A percentile compares a stretch with the other conserved stretches of the same genome.
phyloP scores from a whole-genome alignment of 23 tunicate genomes.

The Styela plicata region DNA sequence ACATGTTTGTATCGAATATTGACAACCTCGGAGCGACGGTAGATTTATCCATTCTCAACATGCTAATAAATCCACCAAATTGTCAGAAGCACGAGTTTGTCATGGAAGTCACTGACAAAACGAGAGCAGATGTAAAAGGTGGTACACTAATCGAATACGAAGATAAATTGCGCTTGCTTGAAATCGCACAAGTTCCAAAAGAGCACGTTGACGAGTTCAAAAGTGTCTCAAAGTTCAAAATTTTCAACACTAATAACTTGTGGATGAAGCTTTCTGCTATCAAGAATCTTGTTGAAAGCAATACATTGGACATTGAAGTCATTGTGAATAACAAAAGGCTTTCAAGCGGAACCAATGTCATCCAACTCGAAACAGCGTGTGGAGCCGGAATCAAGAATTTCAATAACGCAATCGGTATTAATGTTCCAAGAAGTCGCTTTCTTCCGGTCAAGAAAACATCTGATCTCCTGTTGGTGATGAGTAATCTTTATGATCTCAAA shows the following conservation, averaged over 20 bases:
- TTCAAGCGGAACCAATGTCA: conserved; percentile 89
- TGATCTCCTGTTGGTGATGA: conserved; percentile 90
- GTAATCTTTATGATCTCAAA: conserved; percentile 85
- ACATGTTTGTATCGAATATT: conserved; percentile 96
- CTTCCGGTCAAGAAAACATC: conserved; percentile 98
- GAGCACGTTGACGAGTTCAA: conserved; percentile 94
- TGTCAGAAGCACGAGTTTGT: conserved; percentile 63
- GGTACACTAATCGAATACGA: conserved; percentile 94
- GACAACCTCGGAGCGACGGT: conserved; percentile 98
- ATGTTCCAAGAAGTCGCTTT: conserved; percentile 89
- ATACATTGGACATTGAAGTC: conserved; percentile 80
- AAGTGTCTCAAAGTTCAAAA: conserved; percentile 93
- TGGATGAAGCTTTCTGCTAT: conserved; percentile 88
- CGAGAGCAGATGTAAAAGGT: conserved; percentile 98
- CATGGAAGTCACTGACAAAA: conserved; percentile 98
- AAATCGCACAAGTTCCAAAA: conserved; percentile 97
- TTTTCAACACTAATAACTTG: conserved; percentile 95
- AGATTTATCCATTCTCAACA: conserved; percentile 77
- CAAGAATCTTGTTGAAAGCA: conserved; percentile 19
- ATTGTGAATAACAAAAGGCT: conserved; percentile 85
- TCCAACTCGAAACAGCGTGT: conserved; percentile 93
- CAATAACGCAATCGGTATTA: conserved; percentile 90
- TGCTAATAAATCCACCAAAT: conserved; percentile 67
- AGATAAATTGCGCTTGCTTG: conserved; percentile 70
- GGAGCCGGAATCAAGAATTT: conserved; percentile 97